A percentile compares a stretch with the other conserved stretches of the same genome.
These are phyloP conservation scores for Ctenopoma kingsleyae DNA, from an alignment of 2,797 vertebrate genomes.

Conservation along the genomic window DNA sequence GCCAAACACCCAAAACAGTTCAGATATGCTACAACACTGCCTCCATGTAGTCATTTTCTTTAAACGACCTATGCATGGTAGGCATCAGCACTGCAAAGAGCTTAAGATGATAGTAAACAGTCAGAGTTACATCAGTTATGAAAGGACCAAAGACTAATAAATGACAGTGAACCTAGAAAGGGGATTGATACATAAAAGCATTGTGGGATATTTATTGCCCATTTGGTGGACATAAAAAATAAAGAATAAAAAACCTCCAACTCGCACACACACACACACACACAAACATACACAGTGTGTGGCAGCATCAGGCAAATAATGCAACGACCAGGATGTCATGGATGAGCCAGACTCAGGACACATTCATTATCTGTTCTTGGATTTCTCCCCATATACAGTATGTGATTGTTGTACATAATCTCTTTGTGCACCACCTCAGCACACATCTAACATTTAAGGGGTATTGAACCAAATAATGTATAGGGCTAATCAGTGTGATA, in stretches of 20 bases:
- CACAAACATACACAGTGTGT: no score
- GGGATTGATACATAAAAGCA: constrained; percentile 13
- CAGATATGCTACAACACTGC: constrained; percentile 31
- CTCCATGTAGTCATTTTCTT: constrained; percentile 41
- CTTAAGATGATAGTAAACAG: constrained; percentile 29
- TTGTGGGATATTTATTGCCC: constrained; percentile 3
- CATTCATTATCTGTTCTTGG: constrained; percentile 37
- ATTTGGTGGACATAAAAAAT: constrained; percentile 13
- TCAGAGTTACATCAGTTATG: constrained; percentile 8
- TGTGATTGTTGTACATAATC: constrained; percentile 14
- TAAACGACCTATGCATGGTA: constrained; percentile 23
- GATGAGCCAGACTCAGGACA: constrained; percentile 41
- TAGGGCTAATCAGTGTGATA: constrained; percentile 43
- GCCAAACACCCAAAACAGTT: constrained; percentile 46
- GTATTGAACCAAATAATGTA: constrained; percentile 28
- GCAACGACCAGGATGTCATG: constrained; percentile 38
- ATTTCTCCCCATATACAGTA: constrained; percentile 4
- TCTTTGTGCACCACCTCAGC: constrained; percentile 12
- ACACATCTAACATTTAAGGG: constrained; percentile 22
- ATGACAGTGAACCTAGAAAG: constrained; percentile 20
- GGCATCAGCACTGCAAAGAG: constrained; percentile 2
- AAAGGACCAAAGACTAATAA: constrained; percentile 25
- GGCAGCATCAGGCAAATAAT: constrained; percentile 15
- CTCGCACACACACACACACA: constrained; percentile 18
- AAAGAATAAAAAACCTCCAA: constrained; percentile 4